Percentiles rank a stretch among this genome's conserved stretches.
Conservation (phyloP, 2,113 vertebrate genomes). For the Passer domesticus region DNA sequence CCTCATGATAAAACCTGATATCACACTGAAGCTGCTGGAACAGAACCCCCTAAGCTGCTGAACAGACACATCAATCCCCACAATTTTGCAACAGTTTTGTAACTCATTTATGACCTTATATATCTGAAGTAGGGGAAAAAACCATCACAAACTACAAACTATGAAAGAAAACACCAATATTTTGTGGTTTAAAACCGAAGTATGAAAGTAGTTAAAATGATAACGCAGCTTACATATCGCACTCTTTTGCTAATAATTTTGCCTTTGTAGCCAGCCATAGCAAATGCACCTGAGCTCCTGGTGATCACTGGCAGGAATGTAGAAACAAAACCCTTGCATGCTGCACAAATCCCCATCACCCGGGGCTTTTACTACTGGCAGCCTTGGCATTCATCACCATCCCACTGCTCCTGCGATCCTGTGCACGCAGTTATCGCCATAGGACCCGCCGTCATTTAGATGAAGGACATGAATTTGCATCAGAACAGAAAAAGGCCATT, state of each 20-base stretch:
- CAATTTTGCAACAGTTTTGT: not conserved
- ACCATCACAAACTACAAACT: not conserved
- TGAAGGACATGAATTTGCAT: not conserved
- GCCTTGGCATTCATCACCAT: not conserved
- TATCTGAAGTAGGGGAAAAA: not conserved
- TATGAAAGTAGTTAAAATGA: not conserved
- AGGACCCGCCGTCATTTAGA: not conserved
- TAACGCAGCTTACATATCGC: not conserved
- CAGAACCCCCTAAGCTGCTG: not conserved
- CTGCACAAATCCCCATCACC: slow-evolving; percentile 7
- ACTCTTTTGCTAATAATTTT: not conserved
- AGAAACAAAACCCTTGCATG: not conserved
- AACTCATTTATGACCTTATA: not conserved
- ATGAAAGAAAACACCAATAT: not conserved
- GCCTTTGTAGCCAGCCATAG: not conserved
- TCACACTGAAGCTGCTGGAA: not conserved
- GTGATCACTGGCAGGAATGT: not conserved
- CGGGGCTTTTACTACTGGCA: slow-evolving; percentile 1
- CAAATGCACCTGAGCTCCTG: not conserved
- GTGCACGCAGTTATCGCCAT: not conserved
- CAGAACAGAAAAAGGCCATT: not conserved
- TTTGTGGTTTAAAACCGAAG: not conserved
- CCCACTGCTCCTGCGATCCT: not conserved
- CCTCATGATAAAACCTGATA: not conserved
- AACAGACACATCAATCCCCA: not conserved